phyloP scores from a whole-genome alignment of 1,140 invertebrate species.

The Laupala kohalensis region DNA sequence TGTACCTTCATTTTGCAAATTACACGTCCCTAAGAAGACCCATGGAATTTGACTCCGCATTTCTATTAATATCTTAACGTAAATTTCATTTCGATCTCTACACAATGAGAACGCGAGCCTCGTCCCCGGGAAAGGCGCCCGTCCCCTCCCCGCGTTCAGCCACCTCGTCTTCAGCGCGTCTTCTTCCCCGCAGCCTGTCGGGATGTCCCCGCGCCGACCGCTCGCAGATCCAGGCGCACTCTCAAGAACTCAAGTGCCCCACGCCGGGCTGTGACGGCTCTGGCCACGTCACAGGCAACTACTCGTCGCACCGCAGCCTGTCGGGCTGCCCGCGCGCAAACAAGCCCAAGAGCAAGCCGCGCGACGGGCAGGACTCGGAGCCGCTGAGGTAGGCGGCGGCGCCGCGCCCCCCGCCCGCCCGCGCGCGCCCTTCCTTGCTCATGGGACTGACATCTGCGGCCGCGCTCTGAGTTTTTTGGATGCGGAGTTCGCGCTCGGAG shows the following conservation, averaged over 20 bases:
- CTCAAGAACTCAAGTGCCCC: constrained; percentile 75
- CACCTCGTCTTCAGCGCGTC: background rate
- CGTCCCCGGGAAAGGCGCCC: background rate
- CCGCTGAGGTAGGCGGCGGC: constrained; percentile 51
- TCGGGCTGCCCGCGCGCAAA: constrained; percentile 78
- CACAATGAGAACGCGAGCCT: background rate
- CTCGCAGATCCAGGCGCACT: constrained; percentile 58
- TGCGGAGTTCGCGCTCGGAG: background rate
- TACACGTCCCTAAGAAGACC: too few species aligned
- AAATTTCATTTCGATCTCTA: background rate
- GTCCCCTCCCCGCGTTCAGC: background rate
- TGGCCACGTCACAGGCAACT: constrained; percentile 75
- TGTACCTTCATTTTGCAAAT: background rate
- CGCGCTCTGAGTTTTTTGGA: too few species aligned
- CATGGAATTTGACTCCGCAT: background rate
- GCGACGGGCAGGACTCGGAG: constrained; percentile 82
- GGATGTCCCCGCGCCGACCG: constrained; percentile 64
- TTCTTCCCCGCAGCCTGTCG: constrained; percentile 42
- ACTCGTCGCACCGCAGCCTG: constrained; percentile 70
- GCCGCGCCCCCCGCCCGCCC: constrained; percentile 74
- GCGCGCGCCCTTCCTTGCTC: background rate
- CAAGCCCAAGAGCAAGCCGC: constrained; percentile 81
- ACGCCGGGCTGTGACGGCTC: constrained; percentile 83
- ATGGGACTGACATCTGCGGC: background rate
- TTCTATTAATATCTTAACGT: background rate